A percentile compares a stretch with the other conserved stretches of the same genome.
These are phyloP conservation scores for Lycopodina hypogea DNA, from an alignment of 37 sponge, comb jelly and placozoan genomes.

Conservation along the genomic window DNA sequence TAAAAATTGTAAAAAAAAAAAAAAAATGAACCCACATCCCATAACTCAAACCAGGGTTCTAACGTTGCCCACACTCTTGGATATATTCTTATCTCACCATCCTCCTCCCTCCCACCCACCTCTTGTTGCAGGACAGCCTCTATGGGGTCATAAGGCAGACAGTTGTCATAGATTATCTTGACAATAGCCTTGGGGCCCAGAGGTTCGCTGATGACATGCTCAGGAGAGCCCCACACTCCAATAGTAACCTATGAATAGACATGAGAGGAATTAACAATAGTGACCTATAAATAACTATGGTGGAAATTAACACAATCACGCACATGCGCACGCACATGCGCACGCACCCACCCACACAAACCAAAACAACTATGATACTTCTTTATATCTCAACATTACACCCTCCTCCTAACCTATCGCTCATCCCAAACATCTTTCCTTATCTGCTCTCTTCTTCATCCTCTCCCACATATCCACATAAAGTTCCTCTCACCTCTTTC, in stretches of 20 bases:
- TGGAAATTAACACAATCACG: background rate
- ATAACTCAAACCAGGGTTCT: no score
- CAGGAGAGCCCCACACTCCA: constrained; percentile 72
- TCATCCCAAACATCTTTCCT: background rate
- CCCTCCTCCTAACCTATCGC: background rate
- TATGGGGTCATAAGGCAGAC: constrained; percentile 52
- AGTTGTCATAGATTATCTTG: constrained; percentile 64
- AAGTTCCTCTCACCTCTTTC: constrained; percentile 34
- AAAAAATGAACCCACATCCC: no score
- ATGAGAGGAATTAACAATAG: background rate
- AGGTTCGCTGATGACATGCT: constrained; percentile 68
- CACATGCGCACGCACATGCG: background rate
- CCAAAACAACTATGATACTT: no score
- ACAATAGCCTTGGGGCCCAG: constrained; percentile 61
- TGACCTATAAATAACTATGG: background rate
- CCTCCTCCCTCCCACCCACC: no score
- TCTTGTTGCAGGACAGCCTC: constrained; percentile 82
- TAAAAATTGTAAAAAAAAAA: no score
- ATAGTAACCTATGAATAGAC: constrained; percentile 63
- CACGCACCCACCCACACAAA: background rate
- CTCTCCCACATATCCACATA: background rate
- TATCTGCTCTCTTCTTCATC: background rate
- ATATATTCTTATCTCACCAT: no score
- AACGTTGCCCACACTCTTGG: no score
- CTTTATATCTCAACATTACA: background rate